Evolutionary conservation across 2,888 invertebrate genomes (phyloP).

Genomic region (Galerucella pusilla): DNA sequence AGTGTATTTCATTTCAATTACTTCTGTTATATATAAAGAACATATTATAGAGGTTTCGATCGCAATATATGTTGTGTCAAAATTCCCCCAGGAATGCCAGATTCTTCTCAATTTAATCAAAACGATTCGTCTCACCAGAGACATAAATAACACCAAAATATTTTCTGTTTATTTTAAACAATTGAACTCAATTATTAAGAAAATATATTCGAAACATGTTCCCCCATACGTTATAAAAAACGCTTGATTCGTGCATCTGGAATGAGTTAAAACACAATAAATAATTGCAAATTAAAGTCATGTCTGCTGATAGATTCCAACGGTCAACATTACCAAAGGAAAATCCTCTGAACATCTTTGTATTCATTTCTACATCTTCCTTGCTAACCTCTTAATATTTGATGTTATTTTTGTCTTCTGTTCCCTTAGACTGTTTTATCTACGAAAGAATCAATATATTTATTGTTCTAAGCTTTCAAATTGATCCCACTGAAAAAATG

Average conservation of each 20-base stretch:
- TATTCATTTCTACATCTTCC: too few relatives aligned
- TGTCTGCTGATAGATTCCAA: too few relatives aligned
- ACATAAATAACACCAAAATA: not conserved
- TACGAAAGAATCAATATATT: too few relatives aligned
- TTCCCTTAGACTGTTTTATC: too few relatives aligned
- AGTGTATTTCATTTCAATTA: not conserved
- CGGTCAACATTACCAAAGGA: too few relatives aligned
- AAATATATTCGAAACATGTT: not conserved
- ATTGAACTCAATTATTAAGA: not conserved
- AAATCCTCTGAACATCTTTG: too few relatives aligned
- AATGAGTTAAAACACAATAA: too few relatives aligned
- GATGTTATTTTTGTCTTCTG: too few relatives aligned
- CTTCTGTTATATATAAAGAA: not conserved
- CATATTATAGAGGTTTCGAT: not conserved
- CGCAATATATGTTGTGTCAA: not conserved
- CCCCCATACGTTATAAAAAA: not conserved
- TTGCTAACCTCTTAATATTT: too few relatives aligned
- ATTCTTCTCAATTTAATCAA: not conserved
- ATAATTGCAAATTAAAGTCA: too few relatives aligned
- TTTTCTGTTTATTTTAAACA: not conserved
- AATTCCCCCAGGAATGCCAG: not conserved
- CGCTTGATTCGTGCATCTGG: not conserved
- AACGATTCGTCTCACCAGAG: not conserved
- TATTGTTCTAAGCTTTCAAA: too few relatives aligned
- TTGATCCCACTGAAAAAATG: too few relatives aligned